These are phyloP conservation scores for Amniataba percoides DNA, from an alignment of 2,797 vertebrate species.

Conservation along the genomic window DNA sequence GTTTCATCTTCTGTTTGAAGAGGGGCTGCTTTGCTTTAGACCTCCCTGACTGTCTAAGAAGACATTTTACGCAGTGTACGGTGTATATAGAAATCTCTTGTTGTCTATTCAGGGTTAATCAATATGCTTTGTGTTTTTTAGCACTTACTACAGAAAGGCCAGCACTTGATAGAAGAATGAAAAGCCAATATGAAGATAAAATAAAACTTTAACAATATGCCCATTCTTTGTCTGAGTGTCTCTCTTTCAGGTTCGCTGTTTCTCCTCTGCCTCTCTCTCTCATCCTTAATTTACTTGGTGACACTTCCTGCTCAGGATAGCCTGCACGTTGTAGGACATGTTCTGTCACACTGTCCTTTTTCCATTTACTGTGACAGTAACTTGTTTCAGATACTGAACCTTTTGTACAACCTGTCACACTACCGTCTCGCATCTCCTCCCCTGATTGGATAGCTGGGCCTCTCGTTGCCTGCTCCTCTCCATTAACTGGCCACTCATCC, in stretches of 20 bases:
- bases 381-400: conserved; percentile 35
- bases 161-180: too few species aligned
- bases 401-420: conserved; percentile 41
- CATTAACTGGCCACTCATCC: conserved; percentile 50
- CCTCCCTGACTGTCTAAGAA: too few species aligned
- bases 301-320: not conserved
- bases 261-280: not conserved
- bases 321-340: conserved; percentile 4
- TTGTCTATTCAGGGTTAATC: too few species aligned
- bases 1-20: too few species aligned
- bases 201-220: too few species aligned
- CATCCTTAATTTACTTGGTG: conserved; percentile 14
- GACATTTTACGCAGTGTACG: too few species aligned
- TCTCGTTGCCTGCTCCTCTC: conserved; percentile 37
- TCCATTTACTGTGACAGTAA: conserved; percentile 13
- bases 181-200: too few species aligned
- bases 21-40: too few species aligned
- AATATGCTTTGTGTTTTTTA: too few species aligned
- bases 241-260: not conserved
- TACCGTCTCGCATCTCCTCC: conserved; percentile 6
- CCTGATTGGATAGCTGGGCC: conserved; percentile 34
- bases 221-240: not conserved
- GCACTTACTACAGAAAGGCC: too few species aligned
- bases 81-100: too few species aligned
- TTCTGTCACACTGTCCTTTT: conserved; percentile 15